Percentiles rank a stretch among this genome's conserved stretches.
phyloP scores from a whole-genome alignment of 2,888 invertebrate genomes.

The Spisula subtruncata region DNA sequence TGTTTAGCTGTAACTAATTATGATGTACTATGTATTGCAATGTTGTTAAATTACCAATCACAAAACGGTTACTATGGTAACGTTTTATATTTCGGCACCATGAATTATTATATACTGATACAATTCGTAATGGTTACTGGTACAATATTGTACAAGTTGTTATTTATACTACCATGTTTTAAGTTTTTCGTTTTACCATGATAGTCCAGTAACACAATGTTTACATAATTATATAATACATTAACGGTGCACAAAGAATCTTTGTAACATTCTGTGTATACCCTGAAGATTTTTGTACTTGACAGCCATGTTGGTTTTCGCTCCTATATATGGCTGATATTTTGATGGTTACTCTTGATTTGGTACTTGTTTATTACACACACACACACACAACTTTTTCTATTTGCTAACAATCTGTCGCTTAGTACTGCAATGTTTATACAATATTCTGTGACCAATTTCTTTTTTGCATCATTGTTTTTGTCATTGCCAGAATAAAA shows the following conservation, averaged over 20 bases:
- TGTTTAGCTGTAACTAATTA: slow-evolving; percentile 11
- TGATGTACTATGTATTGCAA: background rate
- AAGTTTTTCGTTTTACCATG: too few species aligned
- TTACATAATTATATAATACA: background rate
- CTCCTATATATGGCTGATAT: background rate
- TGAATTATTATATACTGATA: background rate
- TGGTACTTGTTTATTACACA: slow-evolving; percentile 5
- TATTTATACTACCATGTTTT: background rate
- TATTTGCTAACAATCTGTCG: slow-evolving; percentile 31
- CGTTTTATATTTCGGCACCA: background rate
- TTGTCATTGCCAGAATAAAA: slow-evolving; percentile 74
- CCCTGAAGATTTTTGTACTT: background rate
- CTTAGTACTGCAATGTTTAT: slow-evolving; percentile 66
- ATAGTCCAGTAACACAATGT: too few species aligned
- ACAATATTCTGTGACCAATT: slow-evolving; percentile 62
- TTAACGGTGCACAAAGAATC: background rate
- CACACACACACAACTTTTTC: slow-evolving; percentile 19
- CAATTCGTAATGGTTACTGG: background rate
- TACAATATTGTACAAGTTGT: background rate
- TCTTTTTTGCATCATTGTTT: slow-evolving; percentile 69
- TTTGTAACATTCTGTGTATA: background rate
- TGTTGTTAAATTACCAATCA: background rate
- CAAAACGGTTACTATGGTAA: background rate
- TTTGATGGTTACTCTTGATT: background rate
- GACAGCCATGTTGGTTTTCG: background rate